Evolutionary conservation across 2,888 invertebrate genomes (phyloP).

Genomic region (Heliconius hortense): DNA sequence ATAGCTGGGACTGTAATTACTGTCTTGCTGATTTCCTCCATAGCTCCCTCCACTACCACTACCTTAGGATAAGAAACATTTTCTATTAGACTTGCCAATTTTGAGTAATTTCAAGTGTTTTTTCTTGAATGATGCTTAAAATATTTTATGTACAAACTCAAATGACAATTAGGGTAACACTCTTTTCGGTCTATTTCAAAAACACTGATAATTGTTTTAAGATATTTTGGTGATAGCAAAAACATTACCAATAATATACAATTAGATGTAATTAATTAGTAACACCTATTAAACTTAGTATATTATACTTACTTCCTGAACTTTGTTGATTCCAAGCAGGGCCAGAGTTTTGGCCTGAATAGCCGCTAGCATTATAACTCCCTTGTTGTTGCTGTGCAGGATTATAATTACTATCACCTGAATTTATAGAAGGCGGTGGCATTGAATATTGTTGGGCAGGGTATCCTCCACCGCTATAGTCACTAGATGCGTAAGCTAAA

Average conservation of each 20-base stretch:
- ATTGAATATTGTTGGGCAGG: constrained; percentile 74
- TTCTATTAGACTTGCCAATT: not conserved
- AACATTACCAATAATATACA: not conserved
- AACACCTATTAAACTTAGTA: not conserved
- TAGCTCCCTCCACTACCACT: constrained; percentile 58
- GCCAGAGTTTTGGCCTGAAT: constrained; percentile 57
- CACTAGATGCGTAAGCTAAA: constrained; percentile 66
- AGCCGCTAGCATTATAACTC: constrained; percentile 62
- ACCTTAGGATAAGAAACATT: constrained; percentile 33
- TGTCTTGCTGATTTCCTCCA: constrained; percentile 58
- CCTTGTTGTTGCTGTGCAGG: constrained; percentile 59
- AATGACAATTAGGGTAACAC: too few relatives aligned
- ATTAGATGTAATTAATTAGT: not conserved
- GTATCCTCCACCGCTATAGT: constrained; percentile 70
- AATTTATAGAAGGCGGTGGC: constrained; percentile 69
- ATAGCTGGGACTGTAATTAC: constrained; percentile 63
- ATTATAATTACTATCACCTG: constrained; percentile 68
- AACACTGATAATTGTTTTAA: not conserved
- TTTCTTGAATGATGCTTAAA: too few relatives aligned
- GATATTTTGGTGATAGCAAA: not conserved
- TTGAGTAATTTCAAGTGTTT: too few relatives aligned
- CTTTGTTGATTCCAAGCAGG: constrained; percentile 68
- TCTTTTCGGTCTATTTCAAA: too few relatives aligned
- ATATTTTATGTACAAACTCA: too few relatives aligned
- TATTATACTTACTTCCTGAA: constrained; percentile 54